These are phyloP conservation scores for Yasuhikotakia modesta DNA, from an alignment of 2,797 vertebrate genomes.

Conservation along the genomic window DNA sequence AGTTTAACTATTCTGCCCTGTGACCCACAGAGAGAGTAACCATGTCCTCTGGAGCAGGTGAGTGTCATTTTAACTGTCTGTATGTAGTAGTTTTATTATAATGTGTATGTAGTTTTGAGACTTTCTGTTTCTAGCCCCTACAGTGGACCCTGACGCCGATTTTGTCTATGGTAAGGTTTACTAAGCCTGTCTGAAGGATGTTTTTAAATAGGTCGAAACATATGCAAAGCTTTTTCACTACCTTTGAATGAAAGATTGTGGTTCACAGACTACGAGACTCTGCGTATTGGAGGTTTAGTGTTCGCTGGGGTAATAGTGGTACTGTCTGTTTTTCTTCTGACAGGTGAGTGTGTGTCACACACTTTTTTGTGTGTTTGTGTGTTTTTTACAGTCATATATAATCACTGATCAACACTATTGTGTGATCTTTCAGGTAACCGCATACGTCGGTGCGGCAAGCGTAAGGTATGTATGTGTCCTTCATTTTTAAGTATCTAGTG, in stretches of 20 bases:
- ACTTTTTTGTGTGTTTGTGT: not conserved
- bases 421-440: slow-evolving; percentile 26
- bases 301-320: slow-evolving; percentile 73
- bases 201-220: not conserved
- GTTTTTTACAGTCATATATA: slow-evolving; percentile 6
- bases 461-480: slow-evolving; percentile 37
- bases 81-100: too few species aligned
- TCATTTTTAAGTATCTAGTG: not conserved
- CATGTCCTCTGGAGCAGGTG: slow-evolving; percentile 75
- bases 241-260: slow-evolving; percentile 8
- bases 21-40: slow-evolving; percentile 57
- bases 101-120: not conserved
- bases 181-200: not conserved
- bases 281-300: slow-evolving; percentile 73
- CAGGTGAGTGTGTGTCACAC: slow-evolving; percentile 65
- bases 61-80: slow-evolving; percentile 20
- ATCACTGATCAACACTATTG: slow-evolving; percentile 15
- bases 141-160: slow-evolving; percentile 70
- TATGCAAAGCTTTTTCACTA: not conserved
- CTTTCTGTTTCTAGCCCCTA: slow-evolving; percentile 52
- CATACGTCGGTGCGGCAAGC: slow-evolving; percentile 46
- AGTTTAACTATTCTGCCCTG: slow-evolving; percentile 14
- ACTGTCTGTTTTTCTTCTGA: slow-evolving; percentile 73
- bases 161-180: slow-evolving; percentile 76
- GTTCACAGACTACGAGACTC: slow-evolving; percentile 74